Conservation (phyloP, 1,140 invertebrate species). For the Campoletis sonorensis region DNA sequence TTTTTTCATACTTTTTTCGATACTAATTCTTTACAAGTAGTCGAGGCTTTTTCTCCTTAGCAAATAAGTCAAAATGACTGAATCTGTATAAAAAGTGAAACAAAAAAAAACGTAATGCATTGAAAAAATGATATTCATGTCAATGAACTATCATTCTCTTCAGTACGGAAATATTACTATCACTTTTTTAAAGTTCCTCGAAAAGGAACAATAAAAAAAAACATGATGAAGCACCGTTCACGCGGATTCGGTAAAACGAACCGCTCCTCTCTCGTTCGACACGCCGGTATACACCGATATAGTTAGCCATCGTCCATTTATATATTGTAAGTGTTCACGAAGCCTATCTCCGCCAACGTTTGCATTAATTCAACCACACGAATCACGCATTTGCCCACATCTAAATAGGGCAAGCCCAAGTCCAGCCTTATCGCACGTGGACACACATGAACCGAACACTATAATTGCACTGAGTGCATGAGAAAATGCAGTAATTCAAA, state of each 20-base stretch:
- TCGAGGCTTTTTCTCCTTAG: too few relatives aligned
- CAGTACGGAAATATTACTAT: background rate
- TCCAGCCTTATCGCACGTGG: constrained; percentile 12
- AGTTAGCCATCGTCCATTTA: constrained; percentile 31
- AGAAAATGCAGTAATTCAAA: background rate
- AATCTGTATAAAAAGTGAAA: too few relatives aligned
- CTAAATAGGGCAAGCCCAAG: constrained; percentile 23
- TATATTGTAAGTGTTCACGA: constrained; percentile 67
- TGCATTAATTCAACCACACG: constrained; percentile 43
- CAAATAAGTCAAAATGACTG: too few relatives aligned
- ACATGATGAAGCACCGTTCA: constrained; percentile 18
- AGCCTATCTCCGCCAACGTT: constrained; percentile 67
- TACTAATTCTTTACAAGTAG: too few relatives aligned
- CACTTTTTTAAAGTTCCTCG: background rate
- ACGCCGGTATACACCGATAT: constrained; percentile 31
- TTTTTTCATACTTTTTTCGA: too few relatives aligned
- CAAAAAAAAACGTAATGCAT: too few relatives aligned
- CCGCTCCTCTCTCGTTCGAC: constrained; percentile 37
- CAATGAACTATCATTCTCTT: background rate
- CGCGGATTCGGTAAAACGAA: constrained; percentile 29
- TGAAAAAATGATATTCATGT: background rate
- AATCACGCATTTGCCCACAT: constrained; percentile 47
- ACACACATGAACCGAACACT: background rate
- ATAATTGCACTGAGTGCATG: background rate
- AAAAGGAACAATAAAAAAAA: constrained; percentile 13